Evolutionary conservation across 2,113 vertebrate genomes (phyloP), one percentile per base, ranked within the genome.

Genomic region (Cyanocitta stelleri): DNA sequence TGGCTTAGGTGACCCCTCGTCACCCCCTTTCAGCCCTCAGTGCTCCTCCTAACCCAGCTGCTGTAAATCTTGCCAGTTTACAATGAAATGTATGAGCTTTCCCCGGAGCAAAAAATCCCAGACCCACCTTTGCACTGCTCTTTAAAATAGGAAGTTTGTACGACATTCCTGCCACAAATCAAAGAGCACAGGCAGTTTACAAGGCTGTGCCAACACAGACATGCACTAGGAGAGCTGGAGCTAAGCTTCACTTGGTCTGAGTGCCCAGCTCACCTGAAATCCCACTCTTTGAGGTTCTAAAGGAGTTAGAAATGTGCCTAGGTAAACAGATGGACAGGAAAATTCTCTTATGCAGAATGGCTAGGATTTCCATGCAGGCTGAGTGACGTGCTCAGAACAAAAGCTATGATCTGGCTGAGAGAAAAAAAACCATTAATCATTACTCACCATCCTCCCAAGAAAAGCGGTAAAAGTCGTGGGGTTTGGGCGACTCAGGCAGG

Each of bases 371-470:
- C 79, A 72, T 22, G 21, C 63, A 51, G 33, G 39, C 51, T 43
- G 63, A 92, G 71, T 3, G 2, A 90, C 37, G 15, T 0, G 22
- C 67, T 71, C n/a, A 52, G n/a, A 83, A 69, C 51, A 23, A 78
- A 68, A 86, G 11, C 35, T 58, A 44, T 0, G 15, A 85, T 11
- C 18, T 51, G 10, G 37, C 55, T 13, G 33, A 20, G n/a, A 24
- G 12, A 3, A 56, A 29, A 29, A 32, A 82, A 81, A 21, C 0
- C 5, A 14, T 29, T 8, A 22, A n/a, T 6, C 6, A 29, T 3
- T 4, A 90, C 99, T 98, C 96, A 99, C 99, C 99, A 18, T 99
- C 99, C 85, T 99, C 99, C 99, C 99, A 99, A 87, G 99, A 99
- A 98, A 99, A 99, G 97, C 98, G 98, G 98, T 99, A 99, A 98